A percentile compares a stretch with the other conserved stretches of the same genome.
Conservation (phyloP, 1,140 invertebrate genomes). For the Bradynema listronoti region DNA sequence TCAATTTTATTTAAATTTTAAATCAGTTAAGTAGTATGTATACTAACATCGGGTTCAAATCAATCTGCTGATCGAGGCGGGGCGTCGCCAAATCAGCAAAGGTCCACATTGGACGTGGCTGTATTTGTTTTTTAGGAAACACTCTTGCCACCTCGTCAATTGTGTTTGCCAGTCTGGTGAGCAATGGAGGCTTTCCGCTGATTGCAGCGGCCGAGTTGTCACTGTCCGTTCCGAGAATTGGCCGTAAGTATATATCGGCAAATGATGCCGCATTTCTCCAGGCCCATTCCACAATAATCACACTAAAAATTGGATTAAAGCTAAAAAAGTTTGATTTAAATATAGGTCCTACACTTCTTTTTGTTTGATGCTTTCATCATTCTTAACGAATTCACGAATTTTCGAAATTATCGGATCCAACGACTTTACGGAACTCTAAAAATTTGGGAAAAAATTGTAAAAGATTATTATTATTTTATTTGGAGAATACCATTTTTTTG, state of each 20-base stretch:
- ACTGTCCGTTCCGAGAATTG: too few relatives aligned
- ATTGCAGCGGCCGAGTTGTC: background rate
- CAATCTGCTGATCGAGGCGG: slow-evolving; percentile 1
- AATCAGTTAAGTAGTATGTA: background rate
- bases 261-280: background rate
- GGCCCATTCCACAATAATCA: background rate
- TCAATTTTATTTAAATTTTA: background rate
- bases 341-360: slow-evolving; percentile 7
- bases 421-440: background rate
- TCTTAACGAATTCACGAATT: background rate
- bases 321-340: slow-evolving; percentile 1
- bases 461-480: background rate
- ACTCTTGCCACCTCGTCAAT: background rate
- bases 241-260: too few relatives aligned
- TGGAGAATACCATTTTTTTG: background rate
- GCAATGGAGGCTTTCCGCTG: background rate
- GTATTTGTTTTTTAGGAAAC: background rate
- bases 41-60: background rate
- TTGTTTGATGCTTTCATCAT: background rate
- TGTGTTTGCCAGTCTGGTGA: background rate
- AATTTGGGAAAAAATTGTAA: background rate
- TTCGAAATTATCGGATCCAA: background rate
- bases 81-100: background rate
- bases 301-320: too few relatives aligned
- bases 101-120: slow-evolving; percentile 4